These are phyloP conservation scores for Pristionchus entomophagus DNA, from an alignment of 2,888 invertebrate species.

Conservation along the genomic window DNA sequence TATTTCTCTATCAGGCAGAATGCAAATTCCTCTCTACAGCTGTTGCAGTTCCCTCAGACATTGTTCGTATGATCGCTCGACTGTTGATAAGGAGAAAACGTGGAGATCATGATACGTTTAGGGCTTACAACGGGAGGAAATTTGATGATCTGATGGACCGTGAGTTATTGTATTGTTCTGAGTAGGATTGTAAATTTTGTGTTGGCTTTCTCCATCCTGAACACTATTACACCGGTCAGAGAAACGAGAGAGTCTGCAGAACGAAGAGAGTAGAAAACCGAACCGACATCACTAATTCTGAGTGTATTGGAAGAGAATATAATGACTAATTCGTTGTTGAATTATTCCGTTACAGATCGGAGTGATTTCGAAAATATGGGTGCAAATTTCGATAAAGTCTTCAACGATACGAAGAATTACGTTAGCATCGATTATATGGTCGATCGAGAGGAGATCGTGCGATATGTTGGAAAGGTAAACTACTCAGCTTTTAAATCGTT, in stretches of 20 bases:
- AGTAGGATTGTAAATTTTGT: no score
- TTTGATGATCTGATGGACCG: conserved; percentile 33
- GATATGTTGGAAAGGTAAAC: background rate
- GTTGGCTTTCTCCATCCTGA: no score
- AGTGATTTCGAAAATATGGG: background rate
- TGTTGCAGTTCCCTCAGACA: conserved; percentile 44
- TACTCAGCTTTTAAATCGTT: no score
- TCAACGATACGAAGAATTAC: conserved; percentile 13
- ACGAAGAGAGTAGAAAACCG: no score
- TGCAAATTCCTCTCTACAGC: background rate
- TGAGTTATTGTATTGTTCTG: background rate
- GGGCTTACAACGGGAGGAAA: background rate
- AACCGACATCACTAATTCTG: no score
- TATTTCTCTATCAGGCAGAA: conserved; percentile 37
- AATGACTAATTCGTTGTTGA: background rate
- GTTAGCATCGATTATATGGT: background rate
- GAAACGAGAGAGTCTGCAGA: no score
- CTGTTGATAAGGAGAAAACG: background rate
- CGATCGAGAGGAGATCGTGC: background rate
- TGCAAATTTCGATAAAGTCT: background rate
- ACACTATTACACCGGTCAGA: no score
- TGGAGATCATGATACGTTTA: background rate
- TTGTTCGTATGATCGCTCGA: conserved; percentile 51
- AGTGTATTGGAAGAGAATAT: no score
- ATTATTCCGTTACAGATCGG: background rate